Conservation (phyloP, 2,888 invertebrate genomes). For the Netelia fuscicornis region DNA sequence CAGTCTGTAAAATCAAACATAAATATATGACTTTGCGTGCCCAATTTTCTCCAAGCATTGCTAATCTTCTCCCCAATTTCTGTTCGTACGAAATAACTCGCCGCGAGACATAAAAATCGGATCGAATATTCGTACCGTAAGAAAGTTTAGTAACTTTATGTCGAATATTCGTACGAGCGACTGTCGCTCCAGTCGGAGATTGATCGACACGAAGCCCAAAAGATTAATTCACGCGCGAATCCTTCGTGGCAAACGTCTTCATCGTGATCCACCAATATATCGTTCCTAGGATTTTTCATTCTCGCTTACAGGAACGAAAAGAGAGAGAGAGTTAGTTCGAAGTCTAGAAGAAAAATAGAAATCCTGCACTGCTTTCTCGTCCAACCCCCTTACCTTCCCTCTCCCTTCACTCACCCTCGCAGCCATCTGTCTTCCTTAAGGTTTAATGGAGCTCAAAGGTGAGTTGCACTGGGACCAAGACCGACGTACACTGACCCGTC, state of each 20-base stretch:
- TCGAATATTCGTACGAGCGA: neutral
- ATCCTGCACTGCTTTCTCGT: constrained; percentile 20
- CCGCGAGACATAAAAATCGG: too few species aligned
- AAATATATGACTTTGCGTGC: too few species aligned
- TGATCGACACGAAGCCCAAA: constrained; percentile 3
- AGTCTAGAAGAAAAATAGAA: constrained; percentile 32
- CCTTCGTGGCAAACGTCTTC: neutral
- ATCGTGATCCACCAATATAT: neutral
- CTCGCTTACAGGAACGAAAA: too few species aligned
- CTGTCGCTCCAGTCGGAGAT: neutral
- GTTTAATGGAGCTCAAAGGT: constrained; percentile 39
- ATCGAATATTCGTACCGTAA: neutral
- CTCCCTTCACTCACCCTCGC: neutral
- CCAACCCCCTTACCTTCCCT: neutral
- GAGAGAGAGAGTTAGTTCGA: neutral
- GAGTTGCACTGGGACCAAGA: constrained; percentile 37
- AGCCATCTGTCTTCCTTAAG: constrained; percentile 57
- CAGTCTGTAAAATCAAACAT: too few species aligned
- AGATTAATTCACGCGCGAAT: constrained; percentile 18
- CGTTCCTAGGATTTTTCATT: constrained; percentile 6
- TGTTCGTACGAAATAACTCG: too few species aligned
- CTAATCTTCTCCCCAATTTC: too few species aligned
- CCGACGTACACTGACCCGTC: neutral
- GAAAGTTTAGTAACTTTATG: constrained; percentile 11
- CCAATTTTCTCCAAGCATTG: too few species aligned